Evolutionary conservation across 2,113 vertebrate genomes (phyloP), one percentile per base, ranked within the genome.

Genomic region (Platycercus adscitus): DNA sequence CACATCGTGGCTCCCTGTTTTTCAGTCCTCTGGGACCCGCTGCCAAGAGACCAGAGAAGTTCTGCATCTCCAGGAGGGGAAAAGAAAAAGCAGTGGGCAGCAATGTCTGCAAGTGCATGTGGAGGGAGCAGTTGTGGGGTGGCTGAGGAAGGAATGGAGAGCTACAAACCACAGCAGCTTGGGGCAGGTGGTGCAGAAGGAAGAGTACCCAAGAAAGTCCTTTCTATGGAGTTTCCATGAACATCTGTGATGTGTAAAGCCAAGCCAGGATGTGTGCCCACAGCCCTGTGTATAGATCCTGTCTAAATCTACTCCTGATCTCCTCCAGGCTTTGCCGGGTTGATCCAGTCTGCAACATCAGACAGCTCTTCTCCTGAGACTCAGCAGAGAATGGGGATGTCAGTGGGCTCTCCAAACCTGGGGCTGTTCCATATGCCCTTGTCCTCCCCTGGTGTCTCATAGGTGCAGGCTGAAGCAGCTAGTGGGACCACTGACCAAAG

Each of bases 81-180:
- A 44, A 23, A 50, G 18, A 24, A 71, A 65, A 68, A 53, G 39
- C 68, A 50, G 20, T 13, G 29, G 58, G 41, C 47, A 87, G 64
- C 29, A 37, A n/a, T 46, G 68, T 47, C 73, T 76, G 21, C 33
- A 17, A 1, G 0, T 6, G 26, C 10, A 6, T 3, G 5, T 1
- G 8, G 49, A 41, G 64, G 24, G 29, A 35, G 35, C 58, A 37
- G 73, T 46, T 3, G 4, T 35, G 47, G 44, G 44, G 46, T 63
- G 35, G n/a, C 35, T 2, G 2, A 6, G 73, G 39, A 73, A 49
- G 39, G 50, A 49, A 25, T 13, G 71, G 50, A 58, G 68, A 81
- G 19, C 44, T 78, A 65, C 18, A 90, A 77, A 41, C 26, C 0
- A 3, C 61, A 68, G 53, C 47, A 46, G 24, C 21, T 37, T 39